Conservation (phyloP, 2,113 vertebrate genomes). For the Penelope pileata region DNA sequence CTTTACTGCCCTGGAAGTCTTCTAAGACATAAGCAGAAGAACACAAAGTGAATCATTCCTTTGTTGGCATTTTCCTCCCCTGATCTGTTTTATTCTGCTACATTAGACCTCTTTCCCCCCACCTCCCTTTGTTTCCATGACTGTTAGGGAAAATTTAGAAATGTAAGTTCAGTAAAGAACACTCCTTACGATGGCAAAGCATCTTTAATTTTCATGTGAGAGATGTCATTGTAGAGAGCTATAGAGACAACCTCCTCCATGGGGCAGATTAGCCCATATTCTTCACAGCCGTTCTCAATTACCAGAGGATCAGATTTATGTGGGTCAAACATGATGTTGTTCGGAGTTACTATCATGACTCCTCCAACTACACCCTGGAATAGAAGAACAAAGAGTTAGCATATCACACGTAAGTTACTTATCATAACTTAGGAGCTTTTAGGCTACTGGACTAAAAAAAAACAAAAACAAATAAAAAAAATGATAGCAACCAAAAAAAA, state of each 20-base stretch:
- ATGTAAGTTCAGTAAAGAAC: slow-evolving; percentile 2
- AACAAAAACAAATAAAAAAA: not conserved
- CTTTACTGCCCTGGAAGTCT: not conserved
- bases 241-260: slow-evolving; percentile 97
- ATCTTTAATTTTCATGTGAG: slow-evolving; percentile 98
- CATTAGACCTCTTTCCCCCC: not conserved
- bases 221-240: slow-evolving; percentile 95
- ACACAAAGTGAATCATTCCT: not conserved
- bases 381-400: slow-evolving; percentile 1
- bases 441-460: not conserved
- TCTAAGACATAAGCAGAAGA: not conserved
- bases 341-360: slow-evolving; percentile 97
- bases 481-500: too few relatives aligned
- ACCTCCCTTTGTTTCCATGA: not conserved
- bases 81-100: not conserved
- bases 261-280: slow-evolving; percentile 96
- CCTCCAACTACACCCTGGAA: slow-evolving; percentile 94
- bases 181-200: slow-evolving; percentile 94
- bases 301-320: slow-evolving; percentile 98
- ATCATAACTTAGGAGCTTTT: not conserved
- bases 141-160: not conserved
- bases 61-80: not conserved
- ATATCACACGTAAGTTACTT: not conserved
- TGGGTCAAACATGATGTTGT: slow-evolving; percentile 99
- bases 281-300: slow-evolving; percentile 97